These are phyloP conservation scores for Erpobdella octoculata DNA, from an alignment of 2,888 invertebrate genomes.

Conservation along the genomic window DNA sequence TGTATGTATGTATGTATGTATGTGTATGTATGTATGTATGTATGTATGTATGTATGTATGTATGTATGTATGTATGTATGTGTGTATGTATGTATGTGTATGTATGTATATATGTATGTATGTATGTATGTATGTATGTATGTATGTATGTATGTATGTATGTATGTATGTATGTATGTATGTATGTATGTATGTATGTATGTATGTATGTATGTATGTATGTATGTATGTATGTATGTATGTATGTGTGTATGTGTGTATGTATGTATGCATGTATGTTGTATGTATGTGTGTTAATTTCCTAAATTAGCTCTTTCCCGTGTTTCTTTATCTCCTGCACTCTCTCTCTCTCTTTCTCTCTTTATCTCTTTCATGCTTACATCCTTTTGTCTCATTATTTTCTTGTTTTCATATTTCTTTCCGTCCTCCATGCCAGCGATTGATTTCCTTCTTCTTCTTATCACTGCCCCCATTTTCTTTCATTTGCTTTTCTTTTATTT, in stretches of 20 bases:
- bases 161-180: conserved; percentile 1
- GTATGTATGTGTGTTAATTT: too few relatives aligned
- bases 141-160: conserved; percentile 1
- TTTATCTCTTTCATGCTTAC: neutral
- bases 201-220: neutral
- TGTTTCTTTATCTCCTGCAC: too few relatives aligned
- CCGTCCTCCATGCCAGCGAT: too few relatives aligned
- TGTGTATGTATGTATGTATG: neutral
- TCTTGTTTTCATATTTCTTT: too few relatives aligned
- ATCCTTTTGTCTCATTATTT: too few relatives aligned
- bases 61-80: neutral
- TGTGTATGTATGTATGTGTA: neutral
- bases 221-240: neutral
- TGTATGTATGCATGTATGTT: too few relatives aligned
- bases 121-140: conserved; percentile 1
- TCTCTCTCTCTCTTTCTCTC: neutral
- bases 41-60: neutral
- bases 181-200: conserved; percentile 1
- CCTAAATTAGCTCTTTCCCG: too few relatives aligned
- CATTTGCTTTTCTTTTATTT: neutral
- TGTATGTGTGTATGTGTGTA: too few relatives aligned
- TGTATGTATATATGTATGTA: neutral
- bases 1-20: neutral
- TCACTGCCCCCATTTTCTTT: neutral
- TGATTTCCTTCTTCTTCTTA: neutral